phyloP scores from a whole-genome alignment of 2,888 invertebrate genomes.

The Leptarthrus brevirostris region DNA sequence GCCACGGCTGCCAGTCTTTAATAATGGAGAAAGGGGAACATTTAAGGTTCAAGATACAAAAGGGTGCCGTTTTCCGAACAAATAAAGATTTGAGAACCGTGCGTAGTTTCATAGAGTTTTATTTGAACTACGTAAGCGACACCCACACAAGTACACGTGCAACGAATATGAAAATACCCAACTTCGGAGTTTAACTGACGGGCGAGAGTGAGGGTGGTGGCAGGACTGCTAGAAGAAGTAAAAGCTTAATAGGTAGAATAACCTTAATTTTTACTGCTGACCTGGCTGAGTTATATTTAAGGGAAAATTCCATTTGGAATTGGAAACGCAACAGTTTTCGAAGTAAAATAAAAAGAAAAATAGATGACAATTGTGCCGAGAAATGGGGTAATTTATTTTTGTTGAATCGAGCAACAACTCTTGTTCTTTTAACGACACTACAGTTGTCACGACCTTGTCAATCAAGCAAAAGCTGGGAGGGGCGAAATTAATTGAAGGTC shows the following conservation, averaged over 20 bases:
- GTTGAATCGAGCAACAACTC: too few relatives aligned
- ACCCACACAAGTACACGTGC: conserved; percentile 11
- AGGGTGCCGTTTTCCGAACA: not conserved
- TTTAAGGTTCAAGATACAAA: not conserved
- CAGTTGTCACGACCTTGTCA: too few relatives aligned
- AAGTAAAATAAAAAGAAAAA: not conserved
- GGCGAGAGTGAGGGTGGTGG: too few relatives aligned
- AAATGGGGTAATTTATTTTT: too few relatives aligned
- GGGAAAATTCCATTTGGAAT: conserved; percentile 6
- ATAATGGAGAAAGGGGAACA: not conserved
- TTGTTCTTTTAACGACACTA: too few relatives aligned
- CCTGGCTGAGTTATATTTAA: not conserved
- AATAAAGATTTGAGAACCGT: not conserved
- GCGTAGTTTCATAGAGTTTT: conserved; percentile 1
- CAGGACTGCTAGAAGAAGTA: too few relatives aligned
- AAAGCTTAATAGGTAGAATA: not conserved
- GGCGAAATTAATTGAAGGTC: too few relatives aligned
- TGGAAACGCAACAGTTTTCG: conserved; percentile 13
- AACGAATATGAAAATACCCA: not conserved
- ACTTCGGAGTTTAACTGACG: too few relatives aligned
- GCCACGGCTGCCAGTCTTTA: conserved; percentile 1
- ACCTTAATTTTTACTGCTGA: conserved; percentile 9
- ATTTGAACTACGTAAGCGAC: conserved; percentile 5
- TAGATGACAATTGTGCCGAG: too few relatives aligned
- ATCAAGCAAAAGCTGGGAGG: too few relatives aligned